A percentile compares a stretch with the other conserved stretches of the same genome.
phyloP scores from a whole-genome alignment of 64 coral and sea anemone genomes.

The Cladopsammia gracilis region DNA sequence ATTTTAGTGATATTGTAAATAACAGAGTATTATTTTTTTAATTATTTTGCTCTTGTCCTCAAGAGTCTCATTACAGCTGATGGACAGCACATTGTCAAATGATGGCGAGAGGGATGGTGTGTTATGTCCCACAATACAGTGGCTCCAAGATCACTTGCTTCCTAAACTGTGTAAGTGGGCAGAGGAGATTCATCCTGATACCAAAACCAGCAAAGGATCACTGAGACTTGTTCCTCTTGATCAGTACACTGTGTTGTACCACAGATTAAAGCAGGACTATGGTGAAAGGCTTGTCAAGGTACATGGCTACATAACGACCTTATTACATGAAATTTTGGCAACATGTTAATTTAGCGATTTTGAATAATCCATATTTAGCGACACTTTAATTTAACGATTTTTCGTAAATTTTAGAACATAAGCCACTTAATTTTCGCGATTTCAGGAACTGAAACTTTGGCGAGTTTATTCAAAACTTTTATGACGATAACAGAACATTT shows the following conservation, averaged over 20 bases:
- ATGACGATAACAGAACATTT: too few species aligned
- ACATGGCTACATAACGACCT: neutral
- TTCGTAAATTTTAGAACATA: too few species aligned
- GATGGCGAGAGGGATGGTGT: slow-evolving; percentile 49
- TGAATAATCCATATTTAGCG: too few species aligned
- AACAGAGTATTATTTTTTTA: neutral
- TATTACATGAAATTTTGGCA: too few species aligned
- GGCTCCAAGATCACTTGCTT: slow-evolving; percentile 81
- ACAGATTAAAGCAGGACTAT: slow-evolving; percentile 88
- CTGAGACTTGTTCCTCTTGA: slow-evolving; percentile 87
- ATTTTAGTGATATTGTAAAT: neutral
- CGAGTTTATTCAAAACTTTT: too few species aligned
- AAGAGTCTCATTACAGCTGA: slow-evolving; percentile 45
- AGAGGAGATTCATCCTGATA: slow-evolving; percentile 45
- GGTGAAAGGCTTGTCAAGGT: slow-evolving; percentile 92
- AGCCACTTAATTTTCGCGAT: too few species aligned
- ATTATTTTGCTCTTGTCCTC: neutral
- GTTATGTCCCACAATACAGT: slow-evolving; percentile 81
- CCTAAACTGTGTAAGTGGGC: slow-evolving; percentile 93
- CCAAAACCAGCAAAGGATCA: slow-evolving; percentile 42
- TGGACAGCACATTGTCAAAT: neutral
- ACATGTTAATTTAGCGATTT: too few species aligned
- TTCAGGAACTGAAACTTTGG: too few species aligned
- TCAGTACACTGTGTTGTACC: slow-evolving; percentile 82
- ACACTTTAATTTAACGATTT: too few species aligned